phyloP scores from a whole-genome alignment of 2,113 vertebrate genomes.

The Myrmophylax atrothorax region DNA sequence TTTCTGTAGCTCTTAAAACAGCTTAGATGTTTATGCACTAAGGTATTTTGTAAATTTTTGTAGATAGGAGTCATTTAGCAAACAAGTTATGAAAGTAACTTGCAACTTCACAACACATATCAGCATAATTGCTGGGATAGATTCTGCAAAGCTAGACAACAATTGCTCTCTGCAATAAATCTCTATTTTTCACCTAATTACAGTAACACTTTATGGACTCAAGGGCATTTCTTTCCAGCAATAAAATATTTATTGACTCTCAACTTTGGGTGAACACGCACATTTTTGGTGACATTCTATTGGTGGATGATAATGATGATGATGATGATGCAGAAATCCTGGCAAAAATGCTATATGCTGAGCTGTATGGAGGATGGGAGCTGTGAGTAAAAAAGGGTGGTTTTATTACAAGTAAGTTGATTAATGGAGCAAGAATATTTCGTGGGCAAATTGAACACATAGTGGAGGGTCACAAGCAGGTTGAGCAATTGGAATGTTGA shows the following conservation, averaged over 20 bases:
- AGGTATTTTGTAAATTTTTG: slow-evolving; percentile 67
- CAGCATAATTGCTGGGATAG: slow-evolving; percentile 39
- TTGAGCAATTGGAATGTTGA: no score
- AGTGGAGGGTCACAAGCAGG: no score
- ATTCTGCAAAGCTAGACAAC: slow-evolving; percentile 20
- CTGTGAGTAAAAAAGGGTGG: neutral
- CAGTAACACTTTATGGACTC: neutral
- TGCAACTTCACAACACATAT: slow-evolving; percentile 56
- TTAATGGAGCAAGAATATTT: no score
- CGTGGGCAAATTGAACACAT: no score
- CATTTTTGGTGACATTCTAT: neutral
- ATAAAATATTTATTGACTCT: neutral
- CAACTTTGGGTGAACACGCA: neutral
- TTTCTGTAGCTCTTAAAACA: slow-evolving; percentile 51
- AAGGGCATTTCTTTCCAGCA: neutral
- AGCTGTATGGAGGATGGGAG: neutral
- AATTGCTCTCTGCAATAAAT: slow-evolving; percentile 26
- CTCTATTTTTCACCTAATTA: slow-evolving; percentile 50
- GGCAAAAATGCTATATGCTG: neutral
- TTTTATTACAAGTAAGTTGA: no score
- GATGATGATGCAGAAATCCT: neutral
- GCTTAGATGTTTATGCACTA: slow-evolving; percentile 59
- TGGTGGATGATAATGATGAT: no score
- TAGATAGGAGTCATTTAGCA: slow-evolving; percentile 60
- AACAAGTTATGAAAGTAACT: slow-evolving; percentile 68